Evolutionary conservation across 2,113 vertebrate species (phyloP).

Genomic region (Entosphenus tridentatus): DNA sequence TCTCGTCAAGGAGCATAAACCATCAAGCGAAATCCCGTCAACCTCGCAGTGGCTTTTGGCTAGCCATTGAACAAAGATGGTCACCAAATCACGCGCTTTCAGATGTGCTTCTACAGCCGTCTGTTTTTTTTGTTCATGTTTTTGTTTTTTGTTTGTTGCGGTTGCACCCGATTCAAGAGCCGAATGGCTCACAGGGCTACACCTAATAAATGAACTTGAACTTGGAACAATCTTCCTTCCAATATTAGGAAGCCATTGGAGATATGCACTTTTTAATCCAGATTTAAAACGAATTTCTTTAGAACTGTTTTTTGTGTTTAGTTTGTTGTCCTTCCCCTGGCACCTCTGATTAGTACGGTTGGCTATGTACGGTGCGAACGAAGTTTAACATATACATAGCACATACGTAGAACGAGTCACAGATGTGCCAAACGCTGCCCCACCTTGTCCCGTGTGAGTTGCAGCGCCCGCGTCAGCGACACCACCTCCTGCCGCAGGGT

Average conservation of each 20-base stretch:
- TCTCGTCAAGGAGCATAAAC: too few relatives aligned
- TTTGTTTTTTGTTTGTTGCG: too few relatives aligned
- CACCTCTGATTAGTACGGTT: not conserved
- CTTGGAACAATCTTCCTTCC: not conserved
- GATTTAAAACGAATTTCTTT: not conserved
- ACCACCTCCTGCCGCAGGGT: conserved; percentile 39
- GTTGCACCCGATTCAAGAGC: too few relatives aligned
- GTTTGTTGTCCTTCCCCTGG: not conserved
- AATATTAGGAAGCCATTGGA: not conserved
- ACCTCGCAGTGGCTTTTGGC: too few relatives aligned
- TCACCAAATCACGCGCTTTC: too few relatives aligned
- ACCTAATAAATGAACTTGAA: too few relatives aligned
- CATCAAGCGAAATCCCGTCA: too few relatives aligned
- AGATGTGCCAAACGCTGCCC: not conserved
- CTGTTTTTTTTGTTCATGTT: too few relatives aligned
- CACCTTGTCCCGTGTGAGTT: conserved; percentile 39
- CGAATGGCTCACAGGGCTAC: too few relatives aligned
- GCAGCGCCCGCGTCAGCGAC: conserved; percentile 40
- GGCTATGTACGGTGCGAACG: not conserved
- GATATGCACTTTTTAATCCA: not conserved
- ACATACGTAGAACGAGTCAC: not conserved
- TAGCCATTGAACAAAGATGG: too few relatives aligned
- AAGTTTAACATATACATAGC: not conserved
- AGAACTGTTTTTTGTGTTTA: not conserved
- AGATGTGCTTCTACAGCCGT: too few relatives aligned